Evolutionary conservation across 2,797 vertebrate genomes (phyloP).

Genomic region (Anguilla marmorata): DNA sequence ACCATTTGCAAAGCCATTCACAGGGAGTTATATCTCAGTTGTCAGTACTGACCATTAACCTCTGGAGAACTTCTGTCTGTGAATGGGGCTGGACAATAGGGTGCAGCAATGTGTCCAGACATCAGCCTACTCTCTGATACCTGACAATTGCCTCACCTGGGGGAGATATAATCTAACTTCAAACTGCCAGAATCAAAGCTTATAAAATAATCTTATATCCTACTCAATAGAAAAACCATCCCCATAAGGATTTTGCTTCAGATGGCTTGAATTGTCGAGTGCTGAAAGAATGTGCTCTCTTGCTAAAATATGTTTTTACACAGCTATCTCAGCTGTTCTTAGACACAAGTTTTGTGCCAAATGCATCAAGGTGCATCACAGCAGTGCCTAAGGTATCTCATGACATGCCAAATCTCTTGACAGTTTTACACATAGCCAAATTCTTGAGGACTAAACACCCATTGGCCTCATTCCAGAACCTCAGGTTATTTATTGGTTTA

Average conservation of each 20-base stretch:
- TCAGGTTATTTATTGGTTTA: too few species aligned
- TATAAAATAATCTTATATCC: not conserved
- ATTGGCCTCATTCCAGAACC: too few species aligned
- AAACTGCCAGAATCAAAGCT: not conserved
- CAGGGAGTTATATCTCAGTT: slow-evolving; percentile 60
- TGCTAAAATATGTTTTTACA: not conserved
- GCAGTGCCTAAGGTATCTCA: too few species aligned
- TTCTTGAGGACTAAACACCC: too few species aligned
- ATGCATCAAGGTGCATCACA: too few species aligned
- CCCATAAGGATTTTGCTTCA: not conserved
- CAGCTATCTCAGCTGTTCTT: not conserved
- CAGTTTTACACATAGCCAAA: too few species aligned
- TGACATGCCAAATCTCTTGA: too few species aligned
- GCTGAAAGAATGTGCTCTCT: not conserved
- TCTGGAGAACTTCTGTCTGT: slow-evolving; percentile 37
- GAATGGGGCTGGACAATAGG: slow-evolving; percentile 52
- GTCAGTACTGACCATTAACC: slow-evolving; percentile 58
- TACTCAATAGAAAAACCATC: not conserved
- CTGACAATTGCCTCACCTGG: slow-evolving; percentile 35
- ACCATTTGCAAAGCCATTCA: slow-evolving; percentile 56
- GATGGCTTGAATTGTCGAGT: not conserved
- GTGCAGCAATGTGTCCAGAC: slow-evolving; percentile 12
- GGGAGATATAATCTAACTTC: not conserved
- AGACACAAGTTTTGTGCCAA: not conserved
- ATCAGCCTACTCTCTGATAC: not conserved